Evolutionary conservation across 1,140 invertebrate species (phyloP).

Genomic region (Meloidogyne chitwoodi): DNA sequence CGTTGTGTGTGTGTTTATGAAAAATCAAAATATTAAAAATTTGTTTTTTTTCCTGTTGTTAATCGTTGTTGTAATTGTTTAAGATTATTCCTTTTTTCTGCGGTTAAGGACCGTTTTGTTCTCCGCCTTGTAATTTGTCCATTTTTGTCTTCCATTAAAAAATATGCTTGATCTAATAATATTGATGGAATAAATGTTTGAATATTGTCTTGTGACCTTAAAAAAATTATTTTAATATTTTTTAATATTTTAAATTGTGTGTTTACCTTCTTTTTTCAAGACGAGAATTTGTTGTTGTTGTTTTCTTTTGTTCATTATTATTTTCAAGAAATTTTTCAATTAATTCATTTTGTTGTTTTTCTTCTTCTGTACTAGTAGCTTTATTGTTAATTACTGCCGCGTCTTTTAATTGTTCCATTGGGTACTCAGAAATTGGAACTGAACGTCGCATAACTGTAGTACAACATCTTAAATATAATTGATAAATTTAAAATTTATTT

Average conservation of each 20-base stretch:
- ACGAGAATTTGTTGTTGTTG: not conserved
- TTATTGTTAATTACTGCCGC: not conserved
- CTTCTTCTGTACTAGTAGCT: not conserved
- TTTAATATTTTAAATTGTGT: too few species aligned
- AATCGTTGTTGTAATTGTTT: not conserved
- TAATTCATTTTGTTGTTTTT: not conserved
- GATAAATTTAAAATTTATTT: not conserved
- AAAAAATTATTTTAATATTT: too few species aligned
- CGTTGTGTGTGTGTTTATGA: not conserved
- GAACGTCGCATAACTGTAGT: conserved; percentile 21
- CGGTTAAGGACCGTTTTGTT: not conserved
- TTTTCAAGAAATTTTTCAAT: not conserved
- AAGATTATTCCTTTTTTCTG: not conserved
- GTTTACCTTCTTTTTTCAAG: too few species aligned
- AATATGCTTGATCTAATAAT: not conserved
- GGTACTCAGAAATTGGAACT: conserved; percentile 1
- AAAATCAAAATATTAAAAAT: not conserved
- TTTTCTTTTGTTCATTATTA: not conserved
- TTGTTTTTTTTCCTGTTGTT: not conserved
- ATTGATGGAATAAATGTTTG: not conserved
- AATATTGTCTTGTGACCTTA: not conserved
- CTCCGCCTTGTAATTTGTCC: not conserved
- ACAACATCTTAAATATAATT: conserved; percentile 5
- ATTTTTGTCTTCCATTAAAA: not conserved
- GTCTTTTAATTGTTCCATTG: not conserved